Conservation (phyloP, 2,888 invertebrate genomes). For the Patella ulyssiponensis region DNA sequence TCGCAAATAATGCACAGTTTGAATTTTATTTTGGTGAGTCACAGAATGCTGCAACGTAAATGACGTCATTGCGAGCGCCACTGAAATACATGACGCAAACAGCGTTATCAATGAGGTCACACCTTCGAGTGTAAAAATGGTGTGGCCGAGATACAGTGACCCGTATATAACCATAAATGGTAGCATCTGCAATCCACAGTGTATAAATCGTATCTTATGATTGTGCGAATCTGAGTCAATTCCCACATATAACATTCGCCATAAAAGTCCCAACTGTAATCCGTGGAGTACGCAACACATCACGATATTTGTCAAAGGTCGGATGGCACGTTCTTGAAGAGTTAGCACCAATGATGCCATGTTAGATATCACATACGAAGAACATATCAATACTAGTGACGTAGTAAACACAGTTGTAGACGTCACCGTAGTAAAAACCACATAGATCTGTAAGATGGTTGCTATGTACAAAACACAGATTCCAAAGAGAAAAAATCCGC, state of each 20-base stretch:
- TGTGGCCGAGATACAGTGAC: background rate
- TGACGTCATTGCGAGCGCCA: constrained; percentile 29
- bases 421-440: background rate
- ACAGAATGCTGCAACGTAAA: constrained; percentile 25
- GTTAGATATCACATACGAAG: background rate
- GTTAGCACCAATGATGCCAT: background rate
- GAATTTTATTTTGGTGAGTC: background rate
- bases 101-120: constrained; percentile 26
- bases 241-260: constrained; percentile 51
- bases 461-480: background rate
- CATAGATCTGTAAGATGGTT: background rate
- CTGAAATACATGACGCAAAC: constrained; percentile 27
- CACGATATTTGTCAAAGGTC: constrained; percentile 14
- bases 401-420: background rate
- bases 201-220: constrained; percentile 51
- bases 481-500: background rate
- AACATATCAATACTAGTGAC: background rate
- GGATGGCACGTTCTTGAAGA: background rate
- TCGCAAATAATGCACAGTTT: background rate
- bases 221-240: constrained; percentile 35
- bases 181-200: constrained; percentile 50
- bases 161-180: constrained; percentile 40
- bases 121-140: constrained; percentile 12
- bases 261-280: constrained; percentile 52
- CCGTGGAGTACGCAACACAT: constrained; percentile 52